phyloP scores from a whole-genome alignment of 2,888 invertebrate species.

The Minunthozetes semirufus region DNA sequence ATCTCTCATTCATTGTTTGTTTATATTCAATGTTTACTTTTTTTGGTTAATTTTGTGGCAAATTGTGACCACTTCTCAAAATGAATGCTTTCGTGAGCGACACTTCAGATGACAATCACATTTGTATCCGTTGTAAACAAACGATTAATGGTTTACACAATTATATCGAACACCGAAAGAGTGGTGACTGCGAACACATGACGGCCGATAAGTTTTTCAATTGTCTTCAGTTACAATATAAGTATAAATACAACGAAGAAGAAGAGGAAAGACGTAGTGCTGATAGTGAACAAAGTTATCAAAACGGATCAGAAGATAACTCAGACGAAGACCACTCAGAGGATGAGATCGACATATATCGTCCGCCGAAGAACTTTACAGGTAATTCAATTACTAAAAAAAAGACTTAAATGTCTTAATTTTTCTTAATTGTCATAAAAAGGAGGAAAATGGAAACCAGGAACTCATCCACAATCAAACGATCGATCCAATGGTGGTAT shows the following conservation, averaged over 20 bases:
- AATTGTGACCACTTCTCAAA: too few species aligned
- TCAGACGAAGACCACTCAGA: conserved; percentile 22
- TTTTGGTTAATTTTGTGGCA: too few species aligned
- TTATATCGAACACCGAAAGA: conserved; percentile 74
- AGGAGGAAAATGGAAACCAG: conserved; percentile 71
- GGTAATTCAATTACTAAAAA: conserved; percentile 37
- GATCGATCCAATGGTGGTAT: neutral
- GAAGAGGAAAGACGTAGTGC: neutral
- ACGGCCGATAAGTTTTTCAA: conserved; percentile 25
- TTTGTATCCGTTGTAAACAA: conserved; percentile 76
- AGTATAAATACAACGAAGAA: conserved; percentile 23
- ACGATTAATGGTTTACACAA: conserved; percentile 77
- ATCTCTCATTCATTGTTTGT: too few species aligned
- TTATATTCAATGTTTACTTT: too few species aligned
- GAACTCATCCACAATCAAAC: conserved; percentile 45
- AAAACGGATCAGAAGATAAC: conserved; percentile 43
- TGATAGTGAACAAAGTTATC: conserved; percentile 39
- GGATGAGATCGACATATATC: conserved; percentile 34
- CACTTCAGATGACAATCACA: conserved; percentile 70
- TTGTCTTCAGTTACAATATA: conserved; percentile 26
- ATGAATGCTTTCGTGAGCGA: conserved; percentile 37
- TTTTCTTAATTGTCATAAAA: neutral
- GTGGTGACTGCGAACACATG: conserved; percentile 44
- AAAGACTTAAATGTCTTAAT: neutral
- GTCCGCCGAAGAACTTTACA: conserved; percentile 45